Percentiles rank a stretch among this genome's conserved stretches.
Conservation (phyloP, 1,140 invertebrate genomes). For the Drosophila ercepeae region DNA sequence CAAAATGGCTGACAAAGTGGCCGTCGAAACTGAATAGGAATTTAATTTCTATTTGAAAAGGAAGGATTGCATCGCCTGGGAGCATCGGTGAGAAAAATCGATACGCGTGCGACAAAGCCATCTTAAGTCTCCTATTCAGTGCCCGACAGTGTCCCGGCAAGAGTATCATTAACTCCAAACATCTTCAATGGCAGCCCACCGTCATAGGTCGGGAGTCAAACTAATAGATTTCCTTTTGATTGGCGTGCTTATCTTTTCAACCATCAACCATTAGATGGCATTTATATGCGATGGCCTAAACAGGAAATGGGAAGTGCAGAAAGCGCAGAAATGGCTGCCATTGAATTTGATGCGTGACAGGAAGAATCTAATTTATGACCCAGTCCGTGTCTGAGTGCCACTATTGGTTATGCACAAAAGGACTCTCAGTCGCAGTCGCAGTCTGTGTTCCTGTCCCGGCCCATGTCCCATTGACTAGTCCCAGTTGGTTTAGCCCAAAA, state of each 20-base stretch:
- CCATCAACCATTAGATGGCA: conserved; percentile 7
- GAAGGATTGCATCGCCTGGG: not conserved
- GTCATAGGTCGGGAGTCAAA: conserved; percentile 16
- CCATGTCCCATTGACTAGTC: not conserved
- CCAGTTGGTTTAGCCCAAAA: conserved; percentile 16
- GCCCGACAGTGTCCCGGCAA: not conserved
- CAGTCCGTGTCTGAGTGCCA: conserved; percentile 6
- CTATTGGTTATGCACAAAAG: conserved; percentile 40
- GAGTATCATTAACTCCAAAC: conserved; percentile 3
- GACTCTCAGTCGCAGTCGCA: not conserved
- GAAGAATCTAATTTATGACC: conserved; percentile 56
- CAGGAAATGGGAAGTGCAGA: conserved; percentile 46
- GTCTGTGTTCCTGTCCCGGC: not conserved
- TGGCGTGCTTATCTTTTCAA: conserved; percentile 33
- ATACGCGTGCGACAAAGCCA: not conserved
- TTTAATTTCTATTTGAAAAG: conserved; percentile 44
- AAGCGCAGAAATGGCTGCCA: conserved; percentile 26
- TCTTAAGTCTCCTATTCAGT: conserved; percentile 15
- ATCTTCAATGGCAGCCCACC: conserved; percentile 12
- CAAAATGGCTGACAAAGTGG: conserved; percentile 28
- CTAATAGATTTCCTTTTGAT: conserved; percentile 40
- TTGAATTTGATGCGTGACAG: conserved; percentile 37
- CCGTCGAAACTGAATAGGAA: conserved; percentile 27
- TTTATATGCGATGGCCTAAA: conserved; percentile 9
- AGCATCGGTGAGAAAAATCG: conserved; percentile 5